phyloP scores from a whole-genome alignment of 2,113 vertebrate genomes.

The Nothocercus julius region DNA sequence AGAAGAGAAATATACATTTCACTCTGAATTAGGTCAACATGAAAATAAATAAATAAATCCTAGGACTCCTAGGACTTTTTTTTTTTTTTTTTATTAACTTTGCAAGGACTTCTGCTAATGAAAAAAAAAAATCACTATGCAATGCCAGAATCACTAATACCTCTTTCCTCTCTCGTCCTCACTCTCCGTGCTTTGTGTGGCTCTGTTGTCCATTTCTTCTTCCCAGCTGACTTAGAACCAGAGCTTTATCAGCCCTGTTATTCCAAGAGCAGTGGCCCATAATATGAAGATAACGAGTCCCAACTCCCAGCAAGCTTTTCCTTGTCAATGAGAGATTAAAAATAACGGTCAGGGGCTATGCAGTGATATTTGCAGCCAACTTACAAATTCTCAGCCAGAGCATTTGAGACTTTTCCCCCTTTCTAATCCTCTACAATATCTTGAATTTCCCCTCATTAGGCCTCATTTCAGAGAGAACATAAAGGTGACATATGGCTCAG shows the following conservation, averaged over 20 bases:
- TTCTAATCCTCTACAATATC: conserved; percentile 28
- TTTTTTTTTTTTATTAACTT: not conserved
- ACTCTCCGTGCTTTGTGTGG: not conserved
- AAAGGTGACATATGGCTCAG: conserved; percentile 38
- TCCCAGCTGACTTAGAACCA: conserved; percentile 40
- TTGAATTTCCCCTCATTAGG: conserved; percentile 60
- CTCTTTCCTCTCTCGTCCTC: not conserved
- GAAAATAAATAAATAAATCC: not conserved
- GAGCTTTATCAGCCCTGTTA: conserved; percentile 22
- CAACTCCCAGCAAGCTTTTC: conserved; percentile 58
- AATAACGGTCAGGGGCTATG: conserved; percentile 39
- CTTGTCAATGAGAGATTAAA: conserved; percentile 75
- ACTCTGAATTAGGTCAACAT: not conserved
- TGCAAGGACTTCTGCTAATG: not conserved
- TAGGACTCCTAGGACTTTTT: not conserved
- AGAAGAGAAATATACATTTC: not conserved
- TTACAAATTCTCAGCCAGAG: conserved; percentile 36
- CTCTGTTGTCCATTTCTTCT: conserved; percentile 51
- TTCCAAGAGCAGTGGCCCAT: conserved; percentile 61
- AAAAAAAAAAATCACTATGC: not conserved
- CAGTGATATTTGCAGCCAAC: conserved; percentile 53
- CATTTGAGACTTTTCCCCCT: conserved; percentile 20
- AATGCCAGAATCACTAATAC: not conserved
- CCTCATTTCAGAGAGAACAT: conserved; percentile 42
- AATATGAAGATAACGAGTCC: conserved; percentile 73